Base-by-base conservation (phyloP, 2,797 vertebrate genomes). In the Anas capensis region DNA sequence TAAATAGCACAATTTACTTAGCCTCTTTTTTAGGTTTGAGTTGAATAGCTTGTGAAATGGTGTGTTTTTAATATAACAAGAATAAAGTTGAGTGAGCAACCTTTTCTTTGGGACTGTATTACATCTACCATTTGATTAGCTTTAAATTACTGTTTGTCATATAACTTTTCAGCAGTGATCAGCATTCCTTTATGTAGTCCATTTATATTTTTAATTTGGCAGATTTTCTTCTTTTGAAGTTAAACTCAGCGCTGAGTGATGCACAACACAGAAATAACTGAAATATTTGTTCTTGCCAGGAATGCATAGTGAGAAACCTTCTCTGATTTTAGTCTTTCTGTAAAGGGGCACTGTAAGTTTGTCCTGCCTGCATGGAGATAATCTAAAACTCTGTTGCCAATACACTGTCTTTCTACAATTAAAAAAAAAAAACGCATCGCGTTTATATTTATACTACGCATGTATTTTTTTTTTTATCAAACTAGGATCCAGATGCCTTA, bases 401-500 rank as follows among this genome's bases (percentile, higher is more conserved):
- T 58, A 60, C 6, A 40, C 13, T 83, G 29, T 53, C 34, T 65
- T 10, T 73, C 7, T 79, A 3, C 58, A 70, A 27, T 34, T 36
- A 19, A 72, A 54, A 40, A 36, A 36, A 23, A 48, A 57, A 83
- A 51, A 13, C 12, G 15, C 15, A 18, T 68, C 12, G 3, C 3
- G 24, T 61, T 92, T 90, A 54, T 71, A 42, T 77, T 95, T 81
- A 12, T 90, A 29, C 40, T 82, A 0, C 76, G 15, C 79, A 91
- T 68, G 14, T 4, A 26, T 62, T 17, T 42, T 42, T 42, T 42
- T 42, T 40, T 82, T 81, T 90, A 54, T 80, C 51, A 61, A 95
- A 97, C 79, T 98, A 99, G 99, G 98, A 99, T 81, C 98, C 99
- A 82, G 99, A 99, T 76, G 97, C 98, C 93, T 94, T 99, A 97